phyloP scores from a whole-genome alignment of 2,888 invertebrate species.

The Spisula solida region DNA sequence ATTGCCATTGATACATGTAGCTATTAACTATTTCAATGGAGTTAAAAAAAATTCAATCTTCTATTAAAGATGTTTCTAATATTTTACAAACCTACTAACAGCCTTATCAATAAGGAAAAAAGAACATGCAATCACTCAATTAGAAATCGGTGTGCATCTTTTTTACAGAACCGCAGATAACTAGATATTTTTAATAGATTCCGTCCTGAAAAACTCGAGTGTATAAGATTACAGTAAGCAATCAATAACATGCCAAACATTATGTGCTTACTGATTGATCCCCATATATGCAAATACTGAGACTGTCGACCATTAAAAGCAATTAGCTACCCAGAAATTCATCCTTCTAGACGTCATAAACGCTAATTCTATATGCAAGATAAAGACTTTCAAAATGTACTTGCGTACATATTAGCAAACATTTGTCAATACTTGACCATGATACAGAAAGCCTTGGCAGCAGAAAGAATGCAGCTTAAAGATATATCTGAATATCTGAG shows the following conservation, averaged over 20 bases:
- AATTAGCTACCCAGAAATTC: constrained; percentile 4
- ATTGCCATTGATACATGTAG: no score
- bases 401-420: background rate
- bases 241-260: constrained; percentile 3
- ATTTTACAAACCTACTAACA: no score
- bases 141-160: no score
- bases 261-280: background rate
- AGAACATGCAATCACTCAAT: no score
- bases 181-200: background rate
- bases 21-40: no score
- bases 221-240: background rate
- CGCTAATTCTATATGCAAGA: background rate
- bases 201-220: background rate
- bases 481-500: no score
- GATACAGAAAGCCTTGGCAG: no score
- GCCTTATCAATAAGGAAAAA: no score
- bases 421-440: background rate
- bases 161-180: background rate
- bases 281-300: background rate
- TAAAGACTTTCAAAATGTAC: background rate
- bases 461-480: no score
- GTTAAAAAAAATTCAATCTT: no score
- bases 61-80: no score
- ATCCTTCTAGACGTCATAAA: constrained; percentile 8
- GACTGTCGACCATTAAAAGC: constrained; percentile 14